phyloP scores from a whole-genome alignment of 2,113 vertebrate species.

The Neoarius graeffei region DNA sequence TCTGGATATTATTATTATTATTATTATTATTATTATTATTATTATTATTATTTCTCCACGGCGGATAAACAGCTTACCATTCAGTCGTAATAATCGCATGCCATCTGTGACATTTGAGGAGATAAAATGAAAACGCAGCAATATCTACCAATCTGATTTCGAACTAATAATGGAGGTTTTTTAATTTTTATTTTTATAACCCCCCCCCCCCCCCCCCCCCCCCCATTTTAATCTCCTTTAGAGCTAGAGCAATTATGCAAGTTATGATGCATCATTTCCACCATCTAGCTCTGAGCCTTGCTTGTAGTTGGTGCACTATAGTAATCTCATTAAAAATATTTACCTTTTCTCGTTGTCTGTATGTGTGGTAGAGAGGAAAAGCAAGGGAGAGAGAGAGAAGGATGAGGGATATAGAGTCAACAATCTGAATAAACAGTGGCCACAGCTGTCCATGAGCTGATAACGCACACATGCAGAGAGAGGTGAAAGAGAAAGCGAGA shows the following conservation, averaged over 20 bases:
- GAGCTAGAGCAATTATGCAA: background rate
- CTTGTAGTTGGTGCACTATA: slow-evolving; percentile 40
- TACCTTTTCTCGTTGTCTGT: slow-evolving; percentile 47
- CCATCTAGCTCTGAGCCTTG: slow-evolving; percentile 1
- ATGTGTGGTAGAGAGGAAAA: slow-evolving; percentile 55
- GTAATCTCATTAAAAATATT: slow-evolving; percentile 58
- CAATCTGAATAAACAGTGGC: slow-evolving; percentile 79
- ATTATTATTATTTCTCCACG: background rate
- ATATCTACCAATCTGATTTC: slow-evolving; percentile 75
- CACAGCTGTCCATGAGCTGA: slow-evolving; percentile 76
- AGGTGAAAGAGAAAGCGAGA: slow-evolving; percentile 60
- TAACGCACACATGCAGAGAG: slow-evolving; percentile 67
- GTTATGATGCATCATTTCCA: background rate
- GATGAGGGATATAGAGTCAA: slow-evolving; percentile 68
- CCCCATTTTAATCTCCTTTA: background rate
- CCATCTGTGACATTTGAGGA: slow-evolving; percentile 72
- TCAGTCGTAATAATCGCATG: slow-evolving; percentile 65
- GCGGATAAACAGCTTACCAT: slow-evolving; percentile 50
- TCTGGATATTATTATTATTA: background rate
- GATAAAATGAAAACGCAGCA: slow-evolving; percentile 65
- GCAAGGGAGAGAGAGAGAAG: slow-evolving; percentile 41
- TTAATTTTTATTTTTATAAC: background rate
- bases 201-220: background rate
- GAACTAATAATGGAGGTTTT: slow-evolving; percentile 60
- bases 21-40: background rate